Evolutionary conservation across 2,113 vertebrate genomes (phyloP), one percentile per base, ranked within the genome.

Genomic region (Calidris pygmaea): DNA sequence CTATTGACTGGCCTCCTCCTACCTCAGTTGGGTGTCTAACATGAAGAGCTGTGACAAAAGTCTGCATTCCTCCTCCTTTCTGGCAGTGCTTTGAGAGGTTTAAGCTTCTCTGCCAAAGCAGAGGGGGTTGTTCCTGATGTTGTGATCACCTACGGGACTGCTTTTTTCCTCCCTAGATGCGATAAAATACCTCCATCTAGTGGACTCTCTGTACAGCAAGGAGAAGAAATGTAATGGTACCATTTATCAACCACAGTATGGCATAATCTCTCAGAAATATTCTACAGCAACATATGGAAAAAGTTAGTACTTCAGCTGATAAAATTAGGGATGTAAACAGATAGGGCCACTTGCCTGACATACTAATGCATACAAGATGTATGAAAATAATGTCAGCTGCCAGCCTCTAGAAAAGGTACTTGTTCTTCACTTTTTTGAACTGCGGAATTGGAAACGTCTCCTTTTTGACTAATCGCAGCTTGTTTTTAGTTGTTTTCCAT

Each of bases 141-240:
- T 52, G 82, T n/a, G 68, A 90, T 52, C 59, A 52, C 67, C 81
- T 59, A 6, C 0, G 0, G 35, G 56, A 16, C 14, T 12, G 70
- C 35, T 53, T 92, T 82, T 86, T 79, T 17, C 85, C 71, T 91
- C 77, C 77, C 53, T 85, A 71, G 87, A 65, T 62, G 14, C 0
- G 89, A 97, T 89, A 96, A 95, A 95, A 97, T 86, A 79, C 58
- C 97, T 96, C 97, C 97, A 97, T 93, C 97, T 97, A 97, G 97
- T 96, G 97, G 97, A 35, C 62, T 89, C 13, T 95, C 27, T 50
- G 52, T 58, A 53, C 75, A 74, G 32, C n/a, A 48, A 53, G 68
- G n/a, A 70, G 73, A 56, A 67, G 73, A 89, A 81, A 43, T 37
- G 18, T 18, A 59, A 22, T 37, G 45, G 37, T 48, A 19, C 48